Evolutionary conservation across 2,888 invertebrate genomes (phyloP).

Genomic region (Hirtodrosophila alboralis): DNA sequence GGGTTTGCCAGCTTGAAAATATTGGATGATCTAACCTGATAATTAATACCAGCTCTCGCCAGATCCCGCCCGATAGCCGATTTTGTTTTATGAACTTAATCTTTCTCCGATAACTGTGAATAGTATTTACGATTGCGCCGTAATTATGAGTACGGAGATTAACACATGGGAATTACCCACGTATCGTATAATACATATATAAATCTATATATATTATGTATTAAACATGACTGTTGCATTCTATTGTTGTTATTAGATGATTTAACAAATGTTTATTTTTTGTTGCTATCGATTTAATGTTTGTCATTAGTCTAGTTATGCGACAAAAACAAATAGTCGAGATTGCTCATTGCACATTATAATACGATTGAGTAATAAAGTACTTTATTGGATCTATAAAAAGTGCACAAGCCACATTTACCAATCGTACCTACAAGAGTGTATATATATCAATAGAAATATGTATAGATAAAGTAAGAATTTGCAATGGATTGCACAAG

Average conservation of each 20-base stretch:
- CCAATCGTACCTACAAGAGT: too few species aligned
- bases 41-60: slow-evolving; percentile 1
- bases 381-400: slow-evolving; percentile 47
- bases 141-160: slow-evolving; percentile 19
- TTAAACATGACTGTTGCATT: slow-evolving; percentile 22
- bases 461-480: too few species aligned
- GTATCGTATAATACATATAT: slow-evolving; percentile 4
- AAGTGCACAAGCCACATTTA: too few species aligned
- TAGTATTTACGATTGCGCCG: slow-evolving; percentile 36
- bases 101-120: slow-evolving; percentile 38
- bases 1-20: slow-evolving; percentile 3
- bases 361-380: slow-evolving; percentile 61
- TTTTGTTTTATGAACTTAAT: slow-evolving; percentile 61
- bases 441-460: too few species aligned
- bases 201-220: too few species aligned
- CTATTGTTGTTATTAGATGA: slow-evolving; percentile 28
- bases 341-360: not conserved
- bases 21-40: slow-evolving; percentile 19
- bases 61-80: slow-evolving; percentile 22
- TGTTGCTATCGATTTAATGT: slow-evolving; percentile 22
- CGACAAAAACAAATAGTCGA: slow-evolving; percentile 8
- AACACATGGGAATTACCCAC: slow-evolving; percentile 3
- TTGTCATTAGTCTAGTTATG: slow-evolving; percentile 14
- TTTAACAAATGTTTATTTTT: slow-evolving; percentile 19
- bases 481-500: too few species aligned